A percentile compares a stretch with the other conserved stretches of the same genome.
Conservation (phyloP, 2,888 invertebrate species). For the Steinernema carpocapsae region DNA sequence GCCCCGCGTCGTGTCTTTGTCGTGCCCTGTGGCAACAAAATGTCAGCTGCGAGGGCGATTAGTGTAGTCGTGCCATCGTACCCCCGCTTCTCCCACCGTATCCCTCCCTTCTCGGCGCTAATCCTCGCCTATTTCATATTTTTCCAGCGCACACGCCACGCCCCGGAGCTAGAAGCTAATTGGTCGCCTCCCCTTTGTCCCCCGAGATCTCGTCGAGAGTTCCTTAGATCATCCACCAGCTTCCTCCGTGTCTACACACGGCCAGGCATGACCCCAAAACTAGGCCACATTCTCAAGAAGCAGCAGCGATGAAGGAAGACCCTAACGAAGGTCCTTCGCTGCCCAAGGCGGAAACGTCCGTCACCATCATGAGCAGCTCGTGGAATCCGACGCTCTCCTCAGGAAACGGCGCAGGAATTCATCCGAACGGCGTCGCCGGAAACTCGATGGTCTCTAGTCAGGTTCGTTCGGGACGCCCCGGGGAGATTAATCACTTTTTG, state of each 20-base stretch:
- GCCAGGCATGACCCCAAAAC: conserved; percentile 7
- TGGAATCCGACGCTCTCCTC: not conserved
- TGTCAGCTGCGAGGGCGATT: conserved; percentile 35
- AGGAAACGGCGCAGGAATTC: no score
- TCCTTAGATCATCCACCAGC: no score
- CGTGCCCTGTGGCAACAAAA: conserved; percentile 32
- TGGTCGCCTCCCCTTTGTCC: conserved; percentile 16
- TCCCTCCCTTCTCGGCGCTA: not conserved
- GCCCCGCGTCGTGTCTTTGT: not conserved
- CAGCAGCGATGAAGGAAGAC: not conserved
- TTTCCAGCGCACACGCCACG: conserved; percentile 8
- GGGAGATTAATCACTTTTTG: conserved; percentile 17
- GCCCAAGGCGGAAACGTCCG: conserved; percentile 16
- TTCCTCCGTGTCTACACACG: no score
- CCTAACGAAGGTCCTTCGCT: not conserved
- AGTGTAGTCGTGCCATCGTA: conserved; percentile 19
- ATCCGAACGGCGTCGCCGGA: not conserved
- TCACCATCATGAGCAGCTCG: conserved; percentile 4
- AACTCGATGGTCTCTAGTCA: conserved; percentile 32
- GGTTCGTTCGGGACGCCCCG: conserved; percentile 13
- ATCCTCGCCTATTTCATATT: conserved; percentile 12
- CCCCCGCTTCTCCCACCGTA: conserved; percentile 2
- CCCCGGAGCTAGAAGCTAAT: conserved; percentile 18
- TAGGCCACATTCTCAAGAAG: not conserved
- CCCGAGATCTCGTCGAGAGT: no score